These are phyloP conservation scores for Jaculus jaculus DNA, from an alignment of 2,113 vertebrate species.

Conservation along the genomic window DNA sequence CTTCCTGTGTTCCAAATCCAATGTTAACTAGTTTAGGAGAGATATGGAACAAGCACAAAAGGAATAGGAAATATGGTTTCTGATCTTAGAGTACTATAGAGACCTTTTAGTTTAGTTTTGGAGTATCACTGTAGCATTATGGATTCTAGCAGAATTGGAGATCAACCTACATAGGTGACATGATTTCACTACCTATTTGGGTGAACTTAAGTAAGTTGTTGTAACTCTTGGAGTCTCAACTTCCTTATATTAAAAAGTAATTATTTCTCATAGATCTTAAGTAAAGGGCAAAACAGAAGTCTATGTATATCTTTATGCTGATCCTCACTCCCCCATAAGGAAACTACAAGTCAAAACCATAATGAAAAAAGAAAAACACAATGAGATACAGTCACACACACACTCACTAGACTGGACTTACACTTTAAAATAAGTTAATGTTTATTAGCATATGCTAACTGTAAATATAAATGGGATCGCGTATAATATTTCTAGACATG, in stretches of 20 bases:
- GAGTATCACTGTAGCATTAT: not conserved
- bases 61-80: not conserved
- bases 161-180: conserved; percentile 19
- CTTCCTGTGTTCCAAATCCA: conserved; percentile 38
- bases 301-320: not conserved
- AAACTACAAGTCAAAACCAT: conserved; percentile 31
- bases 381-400: not conserved
- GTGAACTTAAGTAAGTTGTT: not conserved
- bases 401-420: not conserved
- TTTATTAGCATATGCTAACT: not conserved
- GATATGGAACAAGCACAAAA: not conserved
- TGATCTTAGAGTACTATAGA: not conserved
- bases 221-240: conserved; percentile 12
- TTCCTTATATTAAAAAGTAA: conserved; percentile 36
- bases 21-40: conserved; percentile 40
- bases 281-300: conserved; percentile 16
- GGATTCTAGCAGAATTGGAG: conserved; percentile 17
- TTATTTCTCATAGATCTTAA: conserved; percentile 7
- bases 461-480: not conserved
- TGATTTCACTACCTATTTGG: conserved; percentile 25
- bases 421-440: not conserved
- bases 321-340: not conserved
- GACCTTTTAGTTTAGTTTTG: conserved; percentile 55
- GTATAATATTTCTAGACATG: no score
- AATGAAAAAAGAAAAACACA: not conserved